These are phyloP conservation scores for Nephrotoma flavescens DNA, from an alignment of 2,888 invertebrate species.

Conservation along the genomic window DNA sequence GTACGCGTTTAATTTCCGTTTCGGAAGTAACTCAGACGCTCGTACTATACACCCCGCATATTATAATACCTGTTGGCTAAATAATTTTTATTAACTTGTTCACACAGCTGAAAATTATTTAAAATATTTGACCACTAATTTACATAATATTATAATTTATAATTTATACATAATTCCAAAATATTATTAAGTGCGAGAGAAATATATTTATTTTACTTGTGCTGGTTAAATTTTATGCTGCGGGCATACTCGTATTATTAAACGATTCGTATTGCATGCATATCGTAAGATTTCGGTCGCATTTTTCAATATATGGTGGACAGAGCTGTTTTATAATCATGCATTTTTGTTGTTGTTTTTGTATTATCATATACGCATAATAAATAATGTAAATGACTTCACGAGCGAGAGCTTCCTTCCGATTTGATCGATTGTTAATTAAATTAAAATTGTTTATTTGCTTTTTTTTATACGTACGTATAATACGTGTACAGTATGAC, in stretches of 20 bases:
- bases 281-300: neutral
- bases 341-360: neutral
- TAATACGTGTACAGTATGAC: too few relatives aligned
- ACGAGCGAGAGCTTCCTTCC: neutral
- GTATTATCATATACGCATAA: neutral
- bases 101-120: neutral
- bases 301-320: neutral
- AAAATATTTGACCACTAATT: neutral
- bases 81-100: neutral
- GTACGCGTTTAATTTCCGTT: neutral
- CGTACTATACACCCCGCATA: neutral
- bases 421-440: neutral
- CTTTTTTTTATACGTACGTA: neutral
- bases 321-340: neutral
- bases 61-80: neutral
- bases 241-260: too few relatives aligned
- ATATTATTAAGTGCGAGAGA: neutral
- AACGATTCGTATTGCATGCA: too few relatives aligned
- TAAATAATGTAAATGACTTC: neutral
- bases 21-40: neutral
- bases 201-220: neutral
- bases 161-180: neutral
- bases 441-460: neutral
- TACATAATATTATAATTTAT: neutral
- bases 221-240: too few relatives aligned